A percentile compares a stretch with the other conserved stretches of the same genome.
phyloP scores from a whole-genome alignment of 2,113 vertebrate species.

The Rallus limicola region DNA sequence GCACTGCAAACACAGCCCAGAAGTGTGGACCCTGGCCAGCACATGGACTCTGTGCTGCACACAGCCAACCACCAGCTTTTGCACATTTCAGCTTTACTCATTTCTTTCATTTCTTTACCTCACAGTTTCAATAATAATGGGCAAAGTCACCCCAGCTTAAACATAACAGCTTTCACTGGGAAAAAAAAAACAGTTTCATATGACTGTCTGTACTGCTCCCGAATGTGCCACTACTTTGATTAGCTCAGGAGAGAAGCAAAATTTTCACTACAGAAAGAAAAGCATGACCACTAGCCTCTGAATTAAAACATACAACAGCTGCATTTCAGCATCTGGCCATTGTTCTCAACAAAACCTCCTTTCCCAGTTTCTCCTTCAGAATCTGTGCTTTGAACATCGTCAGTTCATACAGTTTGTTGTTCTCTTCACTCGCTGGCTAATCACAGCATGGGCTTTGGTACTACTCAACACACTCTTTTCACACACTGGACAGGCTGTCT shows the following conservation, averaged over 20 bases:
- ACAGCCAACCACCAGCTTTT: neutral
- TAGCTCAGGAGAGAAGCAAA: neutral
- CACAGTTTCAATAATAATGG: neutral
- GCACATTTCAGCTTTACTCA: neutral
- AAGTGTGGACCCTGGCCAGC: neutral
- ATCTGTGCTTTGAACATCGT: neutral
- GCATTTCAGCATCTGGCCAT: neutral
- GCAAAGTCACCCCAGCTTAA: neutral
- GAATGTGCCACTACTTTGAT: neutral
- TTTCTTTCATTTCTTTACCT: neutral
- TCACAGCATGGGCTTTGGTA: neutral
- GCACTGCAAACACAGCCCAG: neutral
- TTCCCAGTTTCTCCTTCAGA: neutral
- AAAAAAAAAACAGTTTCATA: neutral
- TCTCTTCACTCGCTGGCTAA: neutral
- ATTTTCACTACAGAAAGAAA: neutral
- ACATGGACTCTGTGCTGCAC: neutral
- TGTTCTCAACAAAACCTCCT: neutral
- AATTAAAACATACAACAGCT: neutral
- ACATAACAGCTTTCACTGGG: neutral
- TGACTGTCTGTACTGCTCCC: neutral
- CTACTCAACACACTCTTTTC: neutral
- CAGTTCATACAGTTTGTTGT: neutral
- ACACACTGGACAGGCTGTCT: neutral
- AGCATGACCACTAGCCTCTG: neutral